Evolutionary conservation across 2,888 invertebrate genomes (phyloP).

Genomic region (Brachyopa scutellaris): DNA sequence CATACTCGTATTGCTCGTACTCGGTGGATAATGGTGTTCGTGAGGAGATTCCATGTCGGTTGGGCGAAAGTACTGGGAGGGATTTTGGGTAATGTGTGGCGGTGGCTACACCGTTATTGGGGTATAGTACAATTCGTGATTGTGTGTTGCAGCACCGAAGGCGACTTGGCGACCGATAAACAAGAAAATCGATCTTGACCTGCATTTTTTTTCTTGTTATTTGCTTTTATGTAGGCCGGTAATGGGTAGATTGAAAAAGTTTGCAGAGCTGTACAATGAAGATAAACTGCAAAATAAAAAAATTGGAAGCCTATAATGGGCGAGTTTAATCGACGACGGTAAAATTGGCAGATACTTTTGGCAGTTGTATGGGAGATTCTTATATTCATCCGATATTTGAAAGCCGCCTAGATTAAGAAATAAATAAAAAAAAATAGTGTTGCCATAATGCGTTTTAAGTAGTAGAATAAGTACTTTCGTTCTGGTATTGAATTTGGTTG

Average conservation of each 20-base stretch:
- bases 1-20: background rate
- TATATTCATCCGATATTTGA: no score
- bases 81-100: slow-evolving; percentile 4
- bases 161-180: slow-evolving; percentile 60
- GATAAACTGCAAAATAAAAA: slow-evolving; percentile 14
- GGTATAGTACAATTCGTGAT: slow-evolving; percentile 45
- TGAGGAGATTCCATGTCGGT: slow-evolving; percentile 30
- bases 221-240: background rate
- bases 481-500: no score
- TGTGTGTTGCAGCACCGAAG: slow-evolving; percentile 36
- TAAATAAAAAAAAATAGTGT: no score
- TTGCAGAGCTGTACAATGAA: background rate
- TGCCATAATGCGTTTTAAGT: no score
- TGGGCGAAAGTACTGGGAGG: slow-evolving; percentile 30
- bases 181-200: slow-evolving; percentile 69
- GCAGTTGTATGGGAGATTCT: no score
- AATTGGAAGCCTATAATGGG: slow-evolving; percentile 12
- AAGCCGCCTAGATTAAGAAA: no score
- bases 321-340: slow-evolving; percentile 43
- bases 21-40: slow-evolving; percentile 9
- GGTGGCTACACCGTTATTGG: slow-evolving; percentile 25
- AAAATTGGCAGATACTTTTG: no score
- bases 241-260: slow-evolving; percentile 7
- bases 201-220: slow-evolving; percentile 27
- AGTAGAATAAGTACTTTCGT: no score